A percentile compares a stretch with the other conserved stretches of the same genome.
phyloP scores from a whole-genome alignment of 2,888 invertebrate species.

The Incurvaria masculella region DNA sequence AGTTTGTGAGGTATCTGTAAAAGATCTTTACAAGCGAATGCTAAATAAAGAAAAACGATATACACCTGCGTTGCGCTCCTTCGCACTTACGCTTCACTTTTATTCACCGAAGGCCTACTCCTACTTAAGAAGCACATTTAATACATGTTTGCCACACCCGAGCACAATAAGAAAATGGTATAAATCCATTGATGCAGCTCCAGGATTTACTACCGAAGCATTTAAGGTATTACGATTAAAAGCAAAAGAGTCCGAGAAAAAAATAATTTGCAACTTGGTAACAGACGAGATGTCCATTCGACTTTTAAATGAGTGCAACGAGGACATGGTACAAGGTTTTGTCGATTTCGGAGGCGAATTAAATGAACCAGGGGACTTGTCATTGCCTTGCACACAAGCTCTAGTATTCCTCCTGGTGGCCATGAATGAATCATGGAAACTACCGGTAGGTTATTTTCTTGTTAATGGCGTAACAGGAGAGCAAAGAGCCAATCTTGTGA shows the following conservation, averaged over 20 bases:
- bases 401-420: constrained; percentile 19
- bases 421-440: constrained; percentile 20
- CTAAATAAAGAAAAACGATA: background rate
- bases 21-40: background rate
- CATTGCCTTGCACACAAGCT: constrained; percentile 11
- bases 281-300: constrained; percentile 21
- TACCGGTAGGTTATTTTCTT: constrained; percentile 23
- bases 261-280: constrained; percentile 16
- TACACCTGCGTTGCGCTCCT: constrained; percentile 11
- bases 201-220: constrained; percentile 21
- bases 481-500: constrained; percentile 16
- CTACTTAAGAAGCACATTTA: constrained; percentile 19
- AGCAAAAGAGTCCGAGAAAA: constrained; percentile 7
- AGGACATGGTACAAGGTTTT: constrained; percentile 4
- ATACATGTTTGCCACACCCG: constrained; percentile 20
- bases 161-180: constrained; percentile 21
- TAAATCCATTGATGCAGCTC: constrained; percentile 17
- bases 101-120: constrained; percentile 16
- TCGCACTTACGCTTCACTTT: constrained; percentile 19
- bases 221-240: constrained; percentile 17
- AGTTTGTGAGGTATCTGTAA: background rate
- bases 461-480: constrained; percentile 16
- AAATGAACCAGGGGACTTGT: background rate
- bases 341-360: background rate
- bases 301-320: constrained; percentile 15